Conservation (phyloP, 2,113 vertebrate species). For the Sprattus sprattus region DNA sequence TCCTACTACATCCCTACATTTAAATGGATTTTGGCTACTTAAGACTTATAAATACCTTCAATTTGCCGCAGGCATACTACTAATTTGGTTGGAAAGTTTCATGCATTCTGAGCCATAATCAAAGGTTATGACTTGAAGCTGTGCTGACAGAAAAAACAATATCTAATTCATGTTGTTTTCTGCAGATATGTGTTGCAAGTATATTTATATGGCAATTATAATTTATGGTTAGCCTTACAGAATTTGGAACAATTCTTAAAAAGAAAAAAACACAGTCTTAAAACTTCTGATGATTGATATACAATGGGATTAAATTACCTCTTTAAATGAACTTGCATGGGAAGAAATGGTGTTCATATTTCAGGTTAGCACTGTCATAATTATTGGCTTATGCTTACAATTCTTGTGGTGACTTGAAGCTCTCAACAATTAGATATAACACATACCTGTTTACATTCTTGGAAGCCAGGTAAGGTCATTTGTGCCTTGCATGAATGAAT, state of each 20-base stretch:
- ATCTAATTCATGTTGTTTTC: neutral
- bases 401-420: constrained; percentile 5
- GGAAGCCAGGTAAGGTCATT: neutral
- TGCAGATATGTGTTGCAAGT: neutral
- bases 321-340: neutral
- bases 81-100: neutral
- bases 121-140: neutral
- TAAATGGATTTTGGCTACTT: neutral
- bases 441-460: neutral
- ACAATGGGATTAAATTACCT: neutral
- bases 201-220: neutral
- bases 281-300: neutral
- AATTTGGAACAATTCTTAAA: neutral
- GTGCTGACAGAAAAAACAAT: neutral
- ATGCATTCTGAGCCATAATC: neutral
- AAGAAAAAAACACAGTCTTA: too few relatives aligned
- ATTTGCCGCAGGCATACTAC: neutral
- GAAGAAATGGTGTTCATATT: neutral
- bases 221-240: neutral
- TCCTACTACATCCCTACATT: neutral
- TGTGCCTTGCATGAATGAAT: neutral
- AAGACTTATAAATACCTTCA: neutral
- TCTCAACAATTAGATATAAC: constrained; percentile 6
- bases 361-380: neutral
- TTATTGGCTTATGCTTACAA: constrained; percentile 5